Percentiles rank a stretch among this genome's conserved stretches.
Evolutionary conservation across 2,113 vertebrate genomes (phyloP).

Genomic region (Piprites chloris): DNA sequence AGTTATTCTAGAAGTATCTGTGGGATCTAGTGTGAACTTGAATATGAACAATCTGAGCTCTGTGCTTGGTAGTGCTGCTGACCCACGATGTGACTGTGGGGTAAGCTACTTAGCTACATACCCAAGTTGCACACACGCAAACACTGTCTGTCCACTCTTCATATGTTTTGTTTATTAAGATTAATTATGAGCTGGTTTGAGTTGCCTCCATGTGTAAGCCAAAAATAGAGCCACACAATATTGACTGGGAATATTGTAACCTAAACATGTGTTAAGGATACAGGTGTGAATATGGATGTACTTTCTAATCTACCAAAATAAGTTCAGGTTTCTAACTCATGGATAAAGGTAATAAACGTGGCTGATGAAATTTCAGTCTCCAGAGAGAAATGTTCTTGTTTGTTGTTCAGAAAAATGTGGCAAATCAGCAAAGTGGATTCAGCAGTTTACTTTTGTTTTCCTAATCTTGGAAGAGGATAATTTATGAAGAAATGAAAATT

Average conservation of each 20-base stretch:
- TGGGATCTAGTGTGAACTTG: neutral
- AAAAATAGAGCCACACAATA: neutral
- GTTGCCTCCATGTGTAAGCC: neutral
- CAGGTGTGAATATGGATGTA: neutral
- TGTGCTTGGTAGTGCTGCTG: neutral
- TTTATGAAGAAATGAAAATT: neutral
- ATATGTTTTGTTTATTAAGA: neutral
- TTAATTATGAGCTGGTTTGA: neutral
- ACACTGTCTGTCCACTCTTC: neutral
- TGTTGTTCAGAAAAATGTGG: neutral
- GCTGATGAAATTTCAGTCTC: neutral
- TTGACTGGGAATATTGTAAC: neutral
- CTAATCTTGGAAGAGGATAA: neutral
- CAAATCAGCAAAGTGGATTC: neutral
- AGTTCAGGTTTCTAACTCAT: neutral
- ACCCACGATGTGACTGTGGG: neutral
- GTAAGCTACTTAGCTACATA: neutral
- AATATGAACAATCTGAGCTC: neutral
- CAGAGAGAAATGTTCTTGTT: neutral
- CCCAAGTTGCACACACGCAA: neutral
- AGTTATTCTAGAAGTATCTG: neutral
- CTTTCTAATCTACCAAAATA: neutral
- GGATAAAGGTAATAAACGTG: neutral
- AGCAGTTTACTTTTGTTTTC: neutral
- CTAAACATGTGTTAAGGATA: neutral